Evolutionary conservation across 1,140 invertebrate species (phyloP).

Genomic region (Druon quercuslanigerum): DNA sequence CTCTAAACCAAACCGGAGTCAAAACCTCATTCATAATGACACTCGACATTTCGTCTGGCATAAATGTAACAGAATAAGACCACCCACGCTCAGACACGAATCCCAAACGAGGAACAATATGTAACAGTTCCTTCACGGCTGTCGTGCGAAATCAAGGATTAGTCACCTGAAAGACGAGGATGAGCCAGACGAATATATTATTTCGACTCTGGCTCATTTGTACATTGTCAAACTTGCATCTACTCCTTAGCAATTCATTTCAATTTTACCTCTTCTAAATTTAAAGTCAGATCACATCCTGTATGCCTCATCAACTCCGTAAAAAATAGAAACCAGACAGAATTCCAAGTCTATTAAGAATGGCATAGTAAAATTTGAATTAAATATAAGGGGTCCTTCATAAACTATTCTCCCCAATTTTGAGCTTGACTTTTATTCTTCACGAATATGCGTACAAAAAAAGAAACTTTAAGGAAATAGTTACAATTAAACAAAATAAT

Average conservation of each 20-base stretch:
- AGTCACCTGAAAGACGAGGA: constrained; percentile 64
- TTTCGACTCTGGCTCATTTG: constrained; percentile 1
- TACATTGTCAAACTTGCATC: background rate
- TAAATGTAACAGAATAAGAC: constrained; percentile 55
- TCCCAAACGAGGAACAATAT: constrained; percentile 69
- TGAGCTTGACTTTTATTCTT: no score
- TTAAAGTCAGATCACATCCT: no score
- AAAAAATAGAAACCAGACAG: no score
- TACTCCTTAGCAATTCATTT: background rate
- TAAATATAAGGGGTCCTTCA: no score
- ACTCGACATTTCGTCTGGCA: constrained; percentile 48
- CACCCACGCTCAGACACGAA: constrained; percentile 63
- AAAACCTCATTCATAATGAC: constrained; percentile 50
- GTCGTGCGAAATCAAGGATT: constrained; percentile 69
- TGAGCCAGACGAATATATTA: constrained; percentile 56
- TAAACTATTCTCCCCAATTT: no score
- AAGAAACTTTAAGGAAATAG: no score
- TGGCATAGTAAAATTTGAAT: no score
- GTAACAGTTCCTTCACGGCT: constrained; percentile 71
- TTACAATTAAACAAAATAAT: no score
- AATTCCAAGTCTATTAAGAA: no score
- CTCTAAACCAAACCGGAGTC: background rate
- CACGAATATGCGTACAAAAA: no score
- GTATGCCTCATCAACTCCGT: no score
- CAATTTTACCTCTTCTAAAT: no score